Evolutionary conservation across 2,797 vertebrate species (phyloP), one percentile per base, ranked within the genome.

Genomic region (Molossus molossus): DNA sequence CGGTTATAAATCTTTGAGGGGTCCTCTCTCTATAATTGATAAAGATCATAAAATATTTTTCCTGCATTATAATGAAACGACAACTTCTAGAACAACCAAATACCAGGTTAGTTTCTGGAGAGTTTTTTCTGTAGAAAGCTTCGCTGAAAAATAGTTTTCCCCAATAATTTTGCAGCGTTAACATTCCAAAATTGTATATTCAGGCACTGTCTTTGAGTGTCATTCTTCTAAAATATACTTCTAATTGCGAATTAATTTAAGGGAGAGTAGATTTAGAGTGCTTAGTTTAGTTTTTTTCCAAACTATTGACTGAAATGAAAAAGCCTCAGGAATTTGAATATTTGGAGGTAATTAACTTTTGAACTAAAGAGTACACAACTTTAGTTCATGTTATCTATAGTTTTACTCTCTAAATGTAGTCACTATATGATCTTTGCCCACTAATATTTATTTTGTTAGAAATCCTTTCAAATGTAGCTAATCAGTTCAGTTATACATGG

Each of bases 401-500:
- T 98, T 97, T 98, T 96, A 97, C 91, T 96, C 93, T 96, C 95
- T 91, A 97, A 97, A 93, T 96, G 29, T 94, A 96, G 94, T 98
- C 93, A 97, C 93, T 96, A 67, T 86, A 79, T 97, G 95, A 96
- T 98, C 96, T 97, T 96, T 96, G 93, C 91, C 70, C 97, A 97
- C 87, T 95, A 45, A 73, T 91, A 77, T 89, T 98, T 92, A 18
- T 91, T 97, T 97, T 84, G 92, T 96, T 97, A 94, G 96, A 91
- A 97, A 96, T 97, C 96, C 97, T 95, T 98, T 97, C 94, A 94
- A 97, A 91, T 98, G 97, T 96, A 96, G 96, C 97, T 98, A 96
- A 97, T 98, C 97, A 98, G 95, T 98, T 98, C 90, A 98, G 96
- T 98, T 98, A 97, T 92, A 57, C 90, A 29, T 25, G 96, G 97